Conservation (phyloP, 2,888 invertebrate species). For the Stenotaenia linearis region DNA sequence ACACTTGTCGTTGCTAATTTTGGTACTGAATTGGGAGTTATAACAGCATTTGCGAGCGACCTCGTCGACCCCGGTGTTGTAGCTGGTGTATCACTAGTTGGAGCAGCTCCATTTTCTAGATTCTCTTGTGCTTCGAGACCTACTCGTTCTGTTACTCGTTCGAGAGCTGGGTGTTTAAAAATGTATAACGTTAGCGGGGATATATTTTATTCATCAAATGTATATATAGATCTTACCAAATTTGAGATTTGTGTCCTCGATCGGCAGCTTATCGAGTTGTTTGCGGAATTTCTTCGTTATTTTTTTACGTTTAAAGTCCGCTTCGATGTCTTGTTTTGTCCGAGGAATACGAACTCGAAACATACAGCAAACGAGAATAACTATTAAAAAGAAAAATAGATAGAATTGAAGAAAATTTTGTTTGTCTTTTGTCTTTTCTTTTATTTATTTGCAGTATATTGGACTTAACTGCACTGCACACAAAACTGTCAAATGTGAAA, state of each 20-base stretch:
- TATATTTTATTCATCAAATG: no score
- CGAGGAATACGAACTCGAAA: constrained; percentile 84
- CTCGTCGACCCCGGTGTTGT: constrained; percentile 21
- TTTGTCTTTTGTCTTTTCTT: no score
- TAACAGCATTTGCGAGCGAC: not conserved
- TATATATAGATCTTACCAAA: constrained; percentile 65
- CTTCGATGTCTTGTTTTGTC: constrained; percentile 92
- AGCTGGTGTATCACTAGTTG: not conserved
- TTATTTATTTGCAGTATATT: no score
- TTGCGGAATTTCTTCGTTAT: constrained; percentile 76
- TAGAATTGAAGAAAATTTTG: not conserved
- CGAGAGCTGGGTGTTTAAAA: not conserved
- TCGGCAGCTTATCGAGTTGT: constrained; percentile 71
- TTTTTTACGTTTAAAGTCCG: constrained; percentile 77
- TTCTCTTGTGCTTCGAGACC: not conserved
- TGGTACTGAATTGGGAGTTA: constrained; percentile 27
- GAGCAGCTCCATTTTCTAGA: not conserved
- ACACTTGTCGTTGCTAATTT: not conserved
- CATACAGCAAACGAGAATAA: constrained; percentile 82
- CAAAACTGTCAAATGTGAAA: no score
- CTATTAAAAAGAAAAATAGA: constrained; percentile 51
- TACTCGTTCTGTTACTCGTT: constrained; percentile 11
- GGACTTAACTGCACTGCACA: no score
- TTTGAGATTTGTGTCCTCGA: constrained; percentile 73
- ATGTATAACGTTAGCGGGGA: not conserved